Conservation (phyloP, 1,140 invertebrate species). For the Listronotus bonariensis region DNA sequence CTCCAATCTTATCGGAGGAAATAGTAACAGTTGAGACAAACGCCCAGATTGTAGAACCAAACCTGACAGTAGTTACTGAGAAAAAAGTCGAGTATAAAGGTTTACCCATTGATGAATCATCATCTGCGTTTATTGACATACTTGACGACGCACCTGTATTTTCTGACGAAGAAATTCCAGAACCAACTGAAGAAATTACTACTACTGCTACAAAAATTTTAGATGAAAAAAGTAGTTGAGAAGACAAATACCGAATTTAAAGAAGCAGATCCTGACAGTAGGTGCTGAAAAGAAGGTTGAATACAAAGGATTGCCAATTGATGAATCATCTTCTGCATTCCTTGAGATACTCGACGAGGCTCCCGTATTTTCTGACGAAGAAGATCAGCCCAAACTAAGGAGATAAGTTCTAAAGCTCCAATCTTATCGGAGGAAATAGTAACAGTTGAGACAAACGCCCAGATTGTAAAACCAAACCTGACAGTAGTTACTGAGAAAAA, state of each 20-base stretch:
- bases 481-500: background rate
- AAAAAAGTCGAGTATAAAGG: constrained; percentile 51
- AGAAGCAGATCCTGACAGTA: background rate
- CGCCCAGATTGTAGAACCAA: background rate
- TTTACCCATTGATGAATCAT: constrained; percentile 53
- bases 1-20: too few relatives aligned
- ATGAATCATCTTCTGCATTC: constrained; percentile 57
- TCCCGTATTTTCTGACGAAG: constrained; percentile 11
- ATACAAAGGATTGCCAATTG: constrained; percentile 39
- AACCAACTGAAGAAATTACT: background rate
- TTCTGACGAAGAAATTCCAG: constrained; percentile 38
- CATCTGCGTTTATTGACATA: constrained; percentile 59
- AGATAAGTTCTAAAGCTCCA: background rate
- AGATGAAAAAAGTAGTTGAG: background rate
- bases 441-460: too few relatives aligned
- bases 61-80: background rate
- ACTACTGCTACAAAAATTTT: background rate
- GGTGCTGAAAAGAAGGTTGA: constrained; percentile 41
- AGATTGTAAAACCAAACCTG: background rate
- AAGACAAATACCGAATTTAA: background rate
- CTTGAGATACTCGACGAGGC: constrained; percentile 53
- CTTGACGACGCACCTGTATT: constrained; percentile 59
- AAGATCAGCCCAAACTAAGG: background rate
- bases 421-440: background rate
- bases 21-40: too few relatives aligned